Evolutionary conservation across 2,888 invertebrate genomes (phyloP), one percentile per base, ranked within the genome.

Genomic region (Eulithis prunata): DNA sequence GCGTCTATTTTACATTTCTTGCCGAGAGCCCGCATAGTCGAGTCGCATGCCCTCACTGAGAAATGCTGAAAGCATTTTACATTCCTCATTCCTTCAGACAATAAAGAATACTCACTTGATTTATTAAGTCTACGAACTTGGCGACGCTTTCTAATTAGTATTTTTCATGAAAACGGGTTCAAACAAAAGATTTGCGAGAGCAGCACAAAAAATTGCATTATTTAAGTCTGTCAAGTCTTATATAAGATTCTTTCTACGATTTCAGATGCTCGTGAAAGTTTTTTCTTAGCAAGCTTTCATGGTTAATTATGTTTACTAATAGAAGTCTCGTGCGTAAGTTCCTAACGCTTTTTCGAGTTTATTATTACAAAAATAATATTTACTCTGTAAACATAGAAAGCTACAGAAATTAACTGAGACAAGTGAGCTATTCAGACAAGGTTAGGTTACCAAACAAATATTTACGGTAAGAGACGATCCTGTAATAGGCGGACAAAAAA

Each of bases 61-160:
- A 60, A 61, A 41, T 7, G 46, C 7, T 28, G 52, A 41, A 13
- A 43, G 49, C 57, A 10, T 56, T 41, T 60, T 60, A 43, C 36
- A n/a, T 61, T 57, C 21, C 41, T 36, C 49, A 56, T 64, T 58
- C 10, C 36, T 49, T 21, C n/a, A 51, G 59, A 65, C 57, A 62
- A 62, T 54, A 60, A 57, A 47, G 57, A 43, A 56, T 55, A 51
- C 66, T 64, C 43, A 38, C 36, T 57, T 68, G 69, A 71, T 64
- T 68, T 66, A 68, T 70, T 64, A 65, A 68, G 64, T 64, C 67
- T 62, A 59, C 60, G 49, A 61, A 69, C 28, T 58, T 64, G 12
- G 57, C 28, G 60, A 58, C 62, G 62, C 61, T 66, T 62, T 64
- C 64, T 65, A 70, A 71, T 73, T 68, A 68, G 66, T 55, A 60